These are phyloP conservation scores for Numida meleagris DNA, from an alignment of 2,113 vertebrate genomes.

Conservation along the genomic window DNA sequence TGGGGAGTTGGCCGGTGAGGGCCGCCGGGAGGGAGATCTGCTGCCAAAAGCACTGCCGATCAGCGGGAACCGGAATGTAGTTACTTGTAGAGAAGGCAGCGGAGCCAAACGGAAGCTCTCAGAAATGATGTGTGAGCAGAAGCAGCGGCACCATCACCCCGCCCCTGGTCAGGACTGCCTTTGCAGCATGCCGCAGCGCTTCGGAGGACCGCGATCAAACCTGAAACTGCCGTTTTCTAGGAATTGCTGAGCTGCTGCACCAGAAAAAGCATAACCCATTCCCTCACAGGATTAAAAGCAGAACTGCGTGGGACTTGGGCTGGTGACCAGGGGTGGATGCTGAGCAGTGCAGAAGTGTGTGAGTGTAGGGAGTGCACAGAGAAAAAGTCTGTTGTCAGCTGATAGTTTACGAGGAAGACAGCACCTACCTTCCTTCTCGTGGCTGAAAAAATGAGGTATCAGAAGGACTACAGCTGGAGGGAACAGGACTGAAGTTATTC, in stretches of 20 bases:
- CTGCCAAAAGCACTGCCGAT: accelerated
- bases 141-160: accelerated
- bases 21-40: accelerated
- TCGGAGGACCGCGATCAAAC: accelerated
- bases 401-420: accelerated
- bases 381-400: background rate
- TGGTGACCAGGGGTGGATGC: background rate
- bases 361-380: accelerated
- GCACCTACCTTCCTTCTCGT: background rate
- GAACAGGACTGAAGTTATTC: background rate
- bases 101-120: accelerated
- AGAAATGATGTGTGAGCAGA: accelerated
- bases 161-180: background rate
- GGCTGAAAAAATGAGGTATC: background rate
- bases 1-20: accelerated
- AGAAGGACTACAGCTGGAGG: background rate
- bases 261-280: accelerated
- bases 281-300: accelerated
- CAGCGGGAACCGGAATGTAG: accelerated
- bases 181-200: accelerated
- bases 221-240: accelerated
- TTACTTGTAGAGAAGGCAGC: accelerated
- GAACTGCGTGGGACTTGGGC: accelerated
- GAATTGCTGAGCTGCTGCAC: background rate
- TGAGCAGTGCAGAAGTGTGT: accelerated